A percentile compares a stretch with the other conserved stretches of the same genome.
Evolutionary conservation across 2,113 vertebrate species (phyloP).

Genomic region (Diadophis punctatus): DNA sequence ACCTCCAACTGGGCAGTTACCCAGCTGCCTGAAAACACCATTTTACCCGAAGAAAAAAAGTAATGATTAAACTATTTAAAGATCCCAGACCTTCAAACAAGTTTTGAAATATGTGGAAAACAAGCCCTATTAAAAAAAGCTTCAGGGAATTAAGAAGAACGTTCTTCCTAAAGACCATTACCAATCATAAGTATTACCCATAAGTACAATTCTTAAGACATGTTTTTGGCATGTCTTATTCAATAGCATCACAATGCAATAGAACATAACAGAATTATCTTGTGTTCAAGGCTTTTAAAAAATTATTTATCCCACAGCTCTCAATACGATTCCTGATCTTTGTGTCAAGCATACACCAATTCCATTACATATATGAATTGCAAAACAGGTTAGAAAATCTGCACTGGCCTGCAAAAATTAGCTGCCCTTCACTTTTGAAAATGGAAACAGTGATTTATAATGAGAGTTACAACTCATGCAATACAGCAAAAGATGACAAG

Average conservation of each 20-base stretch:
- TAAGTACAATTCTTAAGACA: not conserved
- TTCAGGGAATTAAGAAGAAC: not conserved
- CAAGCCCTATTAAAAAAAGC: not conserved
- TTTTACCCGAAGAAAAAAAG: not conserved
- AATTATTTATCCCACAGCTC: not conserved
- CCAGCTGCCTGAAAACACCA: not conserved
- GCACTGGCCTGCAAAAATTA: not conserved
- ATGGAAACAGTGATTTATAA: not conserved
- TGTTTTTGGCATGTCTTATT: not conserved
- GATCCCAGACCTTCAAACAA: not conserved
- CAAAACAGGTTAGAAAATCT: not conserved
- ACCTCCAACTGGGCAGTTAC: not conserved
- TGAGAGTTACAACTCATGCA: not conserved
- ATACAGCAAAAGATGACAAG: not conserved
- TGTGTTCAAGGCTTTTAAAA: not conserved
- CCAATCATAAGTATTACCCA: not conserved
- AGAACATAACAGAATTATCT: not conserved
- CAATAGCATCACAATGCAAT: not conserved
- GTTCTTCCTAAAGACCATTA: not conserved
- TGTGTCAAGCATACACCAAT: not conserved
- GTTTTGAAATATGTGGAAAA: not conserved
- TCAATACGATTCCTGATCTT: not conserved
- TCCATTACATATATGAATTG: not conserved
- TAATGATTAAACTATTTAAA: not conserved
- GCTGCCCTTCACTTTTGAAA: not conserved